A percentile compares a stretch with the other conserved stretches of the same genome.
These are phyloP conservation scores for Frankliniella fusca DNA, from an alignment of 2,888 invertebrate species.

Conservation along the genomic window DNA sequence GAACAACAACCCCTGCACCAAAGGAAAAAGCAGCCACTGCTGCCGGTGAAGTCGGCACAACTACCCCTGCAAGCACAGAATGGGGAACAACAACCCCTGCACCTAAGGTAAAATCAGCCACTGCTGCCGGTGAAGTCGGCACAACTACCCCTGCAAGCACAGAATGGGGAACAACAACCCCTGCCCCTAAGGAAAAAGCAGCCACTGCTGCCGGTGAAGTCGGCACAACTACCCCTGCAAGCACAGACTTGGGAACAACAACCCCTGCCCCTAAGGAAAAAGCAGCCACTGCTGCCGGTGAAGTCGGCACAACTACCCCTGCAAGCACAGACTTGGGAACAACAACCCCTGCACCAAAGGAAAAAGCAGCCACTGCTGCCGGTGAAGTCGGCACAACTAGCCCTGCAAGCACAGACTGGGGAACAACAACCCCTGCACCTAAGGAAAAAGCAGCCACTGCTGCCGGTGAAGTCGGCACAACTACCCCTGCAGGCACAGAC, in stretches of 20 bases:
- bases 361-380: no score
- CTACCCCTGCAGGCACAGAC: not conserved
- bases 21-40: no score
- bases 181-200: not conserved
- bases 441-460: not conserved
- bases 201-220: no score
- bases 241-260: not conserved
- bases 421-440: not conserved
- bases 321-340: not conserved
- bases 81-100: not conserved
- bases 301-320: not conserved
- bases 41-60: no score
- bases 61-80: not conserved
- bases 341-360: not conserved
- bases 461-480: not conserved
- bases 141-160: not conserved
- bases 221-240: not conserved
- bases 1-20: not conserved
- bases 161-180: not conserved
- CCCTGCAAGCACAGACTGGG: not conserved
- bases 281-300: not conserved
- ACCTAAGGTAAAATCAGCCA: not conserved
- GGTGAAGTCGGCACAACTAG: no score
- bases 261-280: not conserved
- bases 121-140: not conserved